phyloP scores from a whole-genome alignment of 2,797 vertebrate species.

The Tragopan temminckii region DNA sequence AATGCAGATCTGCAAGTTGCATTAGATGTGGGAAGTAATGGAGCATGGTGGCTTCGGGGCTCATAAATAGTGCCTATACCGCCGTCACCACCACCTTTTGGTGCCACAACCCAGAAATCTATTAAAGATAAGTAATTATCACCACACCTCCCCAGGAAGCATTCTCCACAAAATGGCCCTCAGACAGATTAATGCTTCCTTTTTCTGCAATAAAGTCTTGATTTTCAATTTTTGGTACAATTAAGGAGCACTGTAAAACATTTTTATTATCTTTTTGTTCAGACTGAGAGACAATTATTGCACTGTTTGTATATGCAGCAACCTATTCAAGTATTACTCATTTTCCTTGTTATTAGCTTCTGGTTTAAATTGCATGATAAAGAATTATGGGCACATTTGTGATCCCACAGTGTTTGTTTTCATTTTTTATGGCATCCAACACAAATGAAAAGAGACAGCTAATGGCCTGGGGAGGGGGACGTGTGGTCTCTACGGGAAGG shows the following conservation, averaged over 20 bases:
- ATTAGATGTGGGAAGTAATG: slow-evolving; percentile 6
- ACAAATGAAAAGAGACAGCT: slow-evolving; percentile 59
- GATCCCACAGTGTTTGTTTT: slow-evolving; percentile 62
- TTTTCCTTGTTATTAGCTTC: slow-evolving; percentile 77
- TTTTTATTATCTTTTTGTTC: slow-evolving; percentile 78
- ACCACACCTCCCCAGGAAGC: slow-evolving; percentile 35
- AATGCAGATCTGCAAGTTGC: slow-evolving; percentile 13
- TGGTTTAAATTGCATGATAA: slow-evolving; percentile 73
- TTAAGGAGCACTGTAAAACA: slow-evolving; percentile 76
- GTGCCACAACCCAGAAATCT: slow-evolving; percentile 40
- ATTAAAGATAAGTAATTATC: slow-evolving; percentile 72
- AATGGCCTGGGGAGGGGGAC: slow-evolving; percentile 27
- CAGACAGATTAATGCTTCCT: slow-evolving; percentile 72
- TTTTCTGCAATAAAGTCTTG: slow-evolving; percentile 74
- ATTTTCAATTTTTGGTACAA: slow-evolving; percentile 77
- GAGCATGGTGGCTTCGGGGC: not conserved
- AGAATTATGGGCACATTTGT: slow-evolving; percentile 68
- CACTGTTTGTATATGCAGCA: slow-evolving; percentile 72
- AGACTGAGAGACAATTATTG: slow-evolving; percentile 79
- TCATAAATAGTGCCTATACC: slow-evolving; percentile 30
- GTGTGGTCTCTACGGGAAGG: slow-evolving; percentile 34
- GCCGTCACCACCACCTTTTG: not conserved
- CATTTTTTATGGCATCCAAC: slow-evolving; percentile 55
- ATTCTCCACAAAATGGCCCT: slow-evolving; percentile 65
- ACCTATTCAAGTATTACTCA: slow-evolving; percentile 73